Evolutionary conservation across 2,888 invertebrate genomes (phyloP).

Genomic region (Ophion obscuratus): DNA sequence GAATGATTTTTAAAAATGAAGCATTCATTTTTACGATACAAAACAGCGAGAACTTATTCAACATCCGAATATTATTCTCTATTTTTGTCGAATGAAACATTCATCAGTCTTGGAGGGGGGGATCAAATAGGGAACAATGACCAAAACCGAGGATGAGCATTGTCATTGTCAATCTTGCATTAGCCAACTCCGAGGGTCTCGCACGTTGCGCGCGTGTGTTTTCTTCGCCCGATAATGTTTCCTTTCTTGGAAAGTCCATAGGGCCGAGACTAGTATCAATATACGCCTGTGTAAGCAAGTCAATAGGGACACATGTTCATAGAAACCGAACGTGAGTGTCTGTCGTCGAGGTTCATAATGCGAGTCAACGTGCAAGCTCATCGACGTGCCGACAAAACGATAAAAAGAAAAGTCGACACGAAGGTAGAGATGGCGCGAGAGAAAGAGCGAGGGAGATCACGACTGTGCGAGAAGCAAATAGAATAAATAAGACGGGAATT

Average conservation of each 20-base stretch:
- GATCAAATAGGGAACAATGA: background rate
- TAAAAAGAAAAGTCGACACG: constrained; percentile 36
- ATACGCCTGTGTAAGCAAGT: constrained; percentile 31
- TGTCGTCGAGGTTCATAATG: constrained; percentile 48
- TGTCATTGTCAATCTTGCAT: constrained; percentile 34
- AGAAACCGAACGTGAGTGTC: constrained; percentile 44
- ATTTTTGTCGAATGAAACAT: too few species aligned
- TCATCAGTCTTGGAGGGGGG: too few species aligned
- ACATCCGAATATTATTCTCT: too few species aligned
- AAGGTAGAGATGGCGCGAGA: background rate
- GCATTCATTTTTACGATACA: too few species aligned
- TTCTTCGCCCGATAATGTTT: constrained; percentile 45
- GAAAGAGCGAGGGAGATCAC: background rate
- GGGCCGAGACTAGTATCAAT: constrained; percentile 32
- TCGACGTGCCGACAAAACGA: constrained; percentile 57
- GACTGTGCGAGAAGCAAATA: background rate
- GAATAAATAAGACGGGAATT: constrained; percentile 37
- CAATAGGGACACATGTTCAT: constrained; percentile 42
- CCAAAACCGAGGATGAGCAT: constrained; percentile 13
- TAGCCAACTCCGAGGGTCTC: background rate
- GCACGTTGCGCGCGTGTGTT: background rate
- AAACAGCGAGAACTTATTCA: too few species aligned
- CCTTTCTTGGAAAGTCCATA: constrained; percentile 46
- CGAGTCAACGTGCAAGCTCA: constrained; percentile 60
- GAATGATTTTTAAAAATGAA: too few species aligned